These are phyloP conservation scores for Brenthis hecate DNA, from an alignment of 2,888 invertebrate species.

Conservation along the genomic window DNA sequence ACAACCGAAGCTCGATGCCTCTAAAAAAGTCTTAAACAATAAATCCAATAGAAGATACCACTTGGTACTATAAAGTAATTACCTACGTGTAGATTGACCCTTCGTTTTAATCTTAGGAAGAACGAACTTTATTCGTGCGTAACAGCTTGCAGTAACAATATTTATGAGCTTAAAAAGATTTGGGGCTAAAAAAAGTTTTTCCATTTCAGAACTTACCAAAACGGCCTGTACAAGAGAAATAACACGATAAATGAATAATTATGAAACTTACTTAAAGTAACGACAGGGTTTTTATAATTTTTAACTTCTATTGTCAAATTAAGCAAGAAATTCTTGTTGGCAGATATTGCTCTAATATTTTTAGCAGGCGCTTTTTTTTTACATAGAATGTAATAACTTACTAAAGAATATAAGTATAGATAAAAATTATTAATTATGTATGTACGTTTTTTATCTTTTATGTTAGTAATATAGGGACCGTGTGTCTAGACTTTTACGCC, in stretches of 20 bases:
- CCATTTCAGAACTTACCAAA: slow-evolving; percentile 65
- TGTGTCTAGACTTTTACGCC: too few species aligned
- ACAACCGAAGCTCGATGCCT: too few species aligned
- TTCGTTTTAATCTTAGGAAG: slow-evolving; percentile 59
- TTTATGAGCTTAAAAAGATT: slow-evolving; percentile 71
- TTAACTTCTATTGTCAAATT: not conserved
- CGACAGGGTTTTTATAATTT: too few species aligned
- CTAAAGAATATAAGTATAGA: too few species aligned
- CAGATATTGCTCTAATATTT: not conserved
- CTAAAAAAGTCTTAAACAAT: too few species aligned
- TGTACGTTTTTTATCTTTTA: too few species aligned
- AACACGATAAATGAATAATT: slow-evolving; percentile 41
- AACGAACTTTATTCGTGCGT: slow-evolving; percentile 69
- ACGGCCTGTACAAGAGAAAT: slow-evolving; percentile 27
- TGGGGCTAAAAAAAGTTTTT: slow-evolving; percentile 76
- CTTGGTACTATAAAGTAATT: slow-evolving; percentile 68
- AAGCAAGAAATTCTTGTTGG: not conserved
- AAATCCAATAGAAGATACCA: too few species aligned
- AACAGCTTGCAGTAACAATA: slow-evolving; percentile 79
- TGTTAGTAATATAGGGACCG: too few species aligned
- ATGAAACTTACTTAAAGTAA: not conserved
- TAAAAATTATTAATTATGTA: too few species aligned
- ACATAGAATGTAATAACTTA: not conserved
- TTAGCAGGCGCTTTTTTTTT: slow-evolving; percentile 1
- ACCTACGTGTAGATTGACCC: slow-evolving; percentile 73